Percentiles rank a stretch among this genome's conserved stretches.
Evolutionary conservation across 2,888 invertebrate species (phyloP).

Genomic region (Trachelus tabidus): DNA sequence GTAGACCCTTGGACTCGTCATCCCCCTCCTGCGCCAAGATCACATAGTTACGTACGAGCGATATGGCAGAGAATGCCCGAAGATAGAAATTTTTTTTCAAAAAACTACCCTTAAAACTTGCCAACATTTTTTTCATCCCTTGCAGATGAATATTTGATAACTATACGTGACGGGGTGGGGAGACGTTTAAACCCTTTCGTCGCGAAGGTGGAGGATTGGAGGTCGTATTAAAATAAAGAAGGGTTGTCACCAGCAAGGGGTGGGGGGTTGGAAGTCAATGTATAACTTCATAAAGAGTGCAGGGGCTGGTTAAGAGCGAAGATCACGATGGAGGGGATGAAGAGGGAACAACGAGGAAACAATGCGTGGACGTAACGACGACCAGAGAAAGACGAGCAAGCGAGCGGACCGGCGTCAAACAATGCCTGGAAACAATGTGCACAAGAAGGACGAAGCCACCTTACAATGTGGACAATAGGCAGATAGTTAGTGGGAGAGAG

Average conservation of each 20-base stretch:
- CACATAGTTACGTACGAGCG: not conserved
- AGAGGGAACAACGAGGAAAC: constrained; percentile 49
- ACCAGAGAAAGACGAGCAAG: constrained; percentile 37
- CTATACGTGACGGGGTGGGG: fast-evolving
- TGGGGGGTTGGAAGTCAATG: constrained; percentile 10
- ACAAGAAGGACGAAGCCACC: constrained; percentile 49
- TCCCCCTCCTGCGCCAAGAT: not conserved
- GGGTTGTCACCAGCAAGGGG: not conserved
- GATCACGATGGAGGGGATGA: constrained; percentile 23
- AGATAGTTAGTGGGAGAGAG: constrained; percentile 45
- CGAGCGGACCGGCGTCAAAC: constrained; percentile 48
- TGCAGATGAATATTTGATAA: not conserved
- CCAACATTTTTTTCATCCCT: not conserved
- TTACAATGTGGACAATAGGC: constrained; percentile 61
- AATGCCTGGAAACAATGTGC: constrained; percentile 58
- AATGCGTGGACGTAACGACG: constrained; percentile 53
- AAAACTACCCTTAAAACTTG: not conserved
- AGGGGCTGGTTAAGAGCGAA: constrained; percentile 19
- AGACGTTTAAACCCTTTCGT: not conserved
- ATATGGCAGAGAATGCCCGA: not conserved
- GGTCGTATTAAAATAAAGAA: not conserved
- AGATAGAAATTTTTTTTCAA: not conserved
- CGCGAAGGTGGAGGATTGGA: not conserved
- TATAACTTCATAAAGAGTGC: not conserved
- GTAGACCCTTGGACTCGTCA: not conserved